Conservation (phyloP, 2,888 invertebrate genomes). For the Erynnis tages region DNA sequence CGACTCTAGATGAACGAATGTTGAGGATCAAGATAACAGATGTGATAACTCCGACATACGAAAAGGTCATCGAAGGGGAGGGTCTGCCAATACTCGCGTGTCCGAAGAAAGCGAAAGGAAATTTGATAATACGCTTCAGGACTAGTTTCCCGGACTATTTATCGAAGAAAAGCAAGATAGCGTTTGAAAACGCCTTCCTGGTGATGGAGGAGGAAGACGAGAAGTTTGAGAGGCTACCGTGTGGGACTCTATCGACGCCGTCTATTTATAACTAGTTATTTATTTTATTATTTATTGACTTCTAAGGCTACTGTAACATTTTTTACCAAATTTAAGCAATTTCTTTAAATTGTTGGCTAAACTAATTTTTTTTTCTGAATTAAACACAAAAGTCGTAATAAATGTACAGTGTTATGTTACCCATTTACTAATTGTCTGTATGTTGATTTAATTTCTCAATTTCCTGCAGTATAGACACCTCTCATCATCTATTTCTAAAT, state of each 20-base stretch:
- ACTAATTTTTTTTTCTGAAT: no score
- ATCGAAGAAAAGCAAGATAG: constrained; percentile 64
- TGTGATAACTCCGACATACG: constrained; percentile 85
- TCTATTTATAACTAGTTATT: constrained; percentile 39
- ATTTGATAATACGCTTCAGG: constrained; percentile 86
- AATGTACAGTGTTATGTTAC: no score
- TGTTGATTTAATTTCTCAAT: no score
- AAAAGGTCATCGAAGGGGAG: constrained; percentile 86
- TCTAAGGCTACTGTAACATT: no score
- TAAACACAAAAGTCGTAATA: no score
- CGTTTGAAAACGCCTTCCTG: constrained; percentile 67
- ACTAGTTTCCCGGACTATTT: constrained; percentile 67
- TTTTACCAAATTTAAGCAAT: no score
- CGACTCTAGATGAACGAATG: constrained; percentile 86
- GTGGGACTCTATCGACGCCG: constrained; percentile 55
- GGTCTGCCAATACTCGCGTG: constrained; percentile 86
- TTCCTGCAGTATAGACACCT: no score
- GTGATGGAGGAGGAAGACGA: constrained; percentile 57
- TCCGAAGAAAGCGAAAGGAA: constrained; percentile 83
- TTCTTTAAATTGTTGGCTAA: no score
- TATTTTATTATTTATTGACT: no score
- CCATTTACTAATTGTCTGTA: no score
- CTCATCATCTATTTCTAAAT: no score
- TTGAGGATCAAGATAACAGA: constrained; percentile 87
- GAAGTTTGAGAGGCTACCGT: constrained; percentile 57